Conservation (phyloP, 1,140 invertebrate genomes). For the Plutomurus gul region DNA sequence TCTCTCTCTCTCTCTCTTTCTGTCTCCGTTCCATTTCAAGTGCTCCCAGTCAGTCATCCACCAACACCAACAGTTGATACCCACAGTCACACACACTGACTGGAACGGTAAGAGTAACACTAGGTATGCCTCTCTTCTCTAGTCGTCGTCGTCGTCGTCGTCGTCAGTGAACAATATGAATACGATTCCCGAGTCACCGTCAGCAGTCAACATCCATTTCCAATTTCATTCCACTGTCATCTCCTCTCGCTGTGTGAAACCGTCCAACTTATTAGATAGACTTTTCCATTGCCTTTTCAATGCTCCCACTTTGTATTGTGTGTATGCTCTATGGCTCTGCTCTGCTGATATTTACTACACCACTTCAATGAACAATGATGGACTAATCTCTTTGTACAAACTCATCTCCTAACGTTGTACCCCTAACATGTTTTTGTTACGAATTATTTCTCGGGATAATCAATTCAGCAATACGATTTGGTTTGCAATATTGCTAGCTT, state of each 20-base stretch:
- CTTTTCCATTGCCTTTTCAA: neutral
- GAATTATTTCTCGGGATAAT: neutral
- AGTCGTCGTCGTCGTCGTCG: too few relatives aligned
- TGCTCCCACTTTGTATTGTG: too few relatives aligned
- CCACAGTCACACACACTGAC: neutral
- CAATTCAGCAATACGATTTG: neutral
- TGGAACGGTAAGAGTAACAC: neutral
- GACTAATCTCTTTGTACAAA: neutral
- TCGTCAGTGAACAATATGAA: neutral
- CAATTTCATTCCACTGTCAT: constrained; percentile 26
- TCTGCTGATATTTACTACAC: too few relatives aligned
- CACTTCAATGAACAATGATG: neutral
- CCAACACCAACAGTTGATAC: neutral
- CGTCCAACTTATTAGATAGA: neutral
- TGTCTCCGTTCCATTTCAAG: neutral
- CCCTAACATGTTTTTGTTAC: too few relatives aligned
- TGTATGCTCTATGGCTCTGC: neutral
- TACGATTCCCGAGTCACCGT: too few relatives aligned
- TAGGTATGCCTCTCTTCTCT: neutral
- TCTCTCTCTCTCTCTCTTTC: neutral
- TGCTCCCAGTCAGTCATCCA: neutral
- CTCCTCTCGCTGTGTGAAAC: neutral
- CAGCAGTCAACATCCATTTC: constrained; percentile 17
- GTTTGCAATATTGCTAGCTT: neutral
- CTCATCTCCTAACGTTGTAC: neutral